Conservation (phyloP, 2,888 invertebrate genomes). For the Metacarcinus magister region DNA sequence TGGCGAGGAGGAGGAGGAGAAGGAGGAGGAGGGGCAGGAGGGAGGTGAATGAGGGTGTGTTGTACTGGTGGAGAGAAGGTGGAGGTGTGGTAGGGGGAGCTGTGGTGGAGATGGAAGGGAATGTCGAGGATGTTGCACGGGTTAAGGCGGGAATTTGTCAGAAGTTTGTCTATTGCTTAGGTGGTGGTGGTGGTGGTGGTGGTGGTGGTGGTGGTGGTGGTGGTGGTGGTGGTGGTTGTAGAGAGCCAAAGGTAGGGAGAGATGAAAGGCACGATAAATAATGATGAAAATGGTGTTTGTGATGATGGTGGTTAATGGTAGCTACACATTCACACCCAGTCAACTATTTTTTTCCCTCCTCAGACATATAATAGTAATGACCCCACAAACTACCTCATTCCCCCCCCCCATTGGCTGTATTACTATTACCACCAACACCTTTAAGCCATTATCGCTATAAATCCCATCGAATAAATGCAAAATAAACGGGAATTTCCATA, state of each 20-base stretch:
- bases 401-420: no score
- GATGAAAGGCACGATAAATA: no score
- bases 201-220: no score
- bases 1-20: background rate
- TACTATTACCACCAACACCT: constrained; percentile 4
- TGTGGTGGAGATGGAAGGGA: background rate
- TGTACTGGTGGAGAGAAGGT: background rate
- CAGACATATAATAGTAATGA: no score
- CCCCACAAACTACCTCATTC: background rate
- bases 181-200: no score
- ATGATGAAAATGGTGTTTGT: no score
- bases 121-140: background rate
- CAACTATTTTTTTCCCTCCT: no score
- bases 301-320: no score
- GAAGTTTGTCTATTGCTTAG: background rate
- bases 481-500: constrained; percentile 13
- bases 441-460: constrained; percentile 10
- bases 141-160: background rate
- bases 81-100: background rate
- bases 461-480: background rate
- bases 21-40: background rate
- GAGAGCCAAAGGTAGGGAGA: no score
- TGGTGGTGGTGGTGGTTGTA: no score
- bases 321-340: no score
- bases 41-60: background rate